Base-by-base conservation (phyloP, 2,797 vertebrate genomes). In the Acanthurus lineatus region DNA sequence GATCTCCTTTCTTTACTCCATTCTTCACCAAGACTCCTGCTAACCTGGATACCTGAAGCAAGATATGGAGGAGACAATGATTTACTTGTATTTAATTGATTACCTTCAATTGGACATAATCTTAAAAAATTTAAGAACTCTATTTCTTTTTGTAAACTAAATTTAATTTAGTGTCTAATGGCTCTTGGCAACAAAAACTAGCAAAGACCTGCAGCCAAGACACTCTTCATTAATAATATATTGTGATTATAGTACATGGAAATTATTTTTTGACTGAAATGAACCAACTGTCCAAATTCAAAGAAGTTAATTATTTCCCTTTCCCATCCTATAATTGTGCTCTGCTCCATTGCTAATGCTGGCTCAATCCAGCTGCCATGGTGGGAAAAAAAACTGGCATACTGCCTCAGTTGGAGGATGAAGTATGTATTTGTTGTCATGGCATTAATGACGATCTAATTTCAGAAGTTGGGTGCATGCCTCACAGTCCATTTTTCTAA, bases 1-100 rank as follows among this genome's bases (percentile, higher is more conserved):
- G 92, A 73, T 99, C 97, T 20, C 97, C 97, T 76, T 94, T 97
- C 77, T 77, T 90, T 42, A 99, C 95, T 0, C 97, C 97, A 10
- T 97, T 91, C 74, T 93, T 97, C 83, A 95, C 95, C 80, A 99
- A 85, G 57, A 99, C 97, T 68, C 96, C 96, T n/a, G 98, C 98
- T 80, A 99, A 87, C 83, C 88, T 96, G 64, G 98, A 98, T 49
- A 93, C 93, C 92, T 93, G 82, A 64, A 51, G 3, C 3, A 25
- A 49, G 53, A 83, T 0, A 67, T 22, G 63, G 44, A 0, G 5
- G 25, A 76, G 20, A 15, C 7, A 2, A 38, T 15, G 44, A 32
- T 4, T 32, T 2, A 32, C 28, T 32, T 32, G 28, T 32, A 32
- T 32, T 32, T 32, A 32, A 56, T 16, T n/a, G 1, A 28, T 47